Evolutionary conservation across 1,140 invertebrate species (phyloP).

Genomic region (Bombus huntii): DNA sequence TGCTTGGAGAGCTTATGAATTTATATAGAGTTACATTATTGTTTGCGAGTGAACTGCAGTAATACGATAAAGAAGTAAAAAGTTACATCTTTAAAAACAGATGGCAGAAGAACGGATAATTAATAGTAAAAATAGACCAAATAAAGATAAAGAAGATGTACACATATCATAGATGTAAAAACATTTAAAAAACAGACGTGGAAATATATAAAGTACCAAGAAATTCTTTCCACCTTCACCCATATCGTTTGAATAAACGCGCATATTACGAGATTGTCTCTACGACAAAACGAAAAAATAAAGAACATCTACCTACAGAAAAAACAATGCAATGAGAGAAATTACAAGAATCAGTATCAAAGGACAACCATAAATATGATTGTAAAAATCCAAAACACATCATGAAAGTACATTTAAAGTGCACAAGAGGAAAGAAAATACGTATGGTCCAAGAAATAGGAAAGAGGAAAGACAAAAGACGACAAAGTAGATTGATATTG

Average conservation of each 20-base stretch:
- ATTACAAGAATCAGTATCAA: neutral
- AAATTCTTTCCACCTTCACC: neutral
- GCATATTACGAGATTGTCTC: neutral
- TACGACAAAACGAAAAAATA: neutral
- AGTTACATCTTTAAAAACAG: neutral
- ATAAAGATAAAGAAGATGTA: neutral
- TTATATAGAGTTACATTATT: neutral
- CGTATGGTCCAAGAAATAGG: too few relatives aligned
- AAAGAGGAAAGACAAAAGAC: neutral
- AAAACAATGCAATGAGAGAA: neutral
- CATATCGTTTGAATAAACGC: neutral
- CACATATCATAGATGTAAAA: neutral
- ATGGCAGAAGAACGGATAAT: neutral
- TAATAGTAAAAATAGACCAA: neutral
- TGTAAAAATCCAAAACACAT: neutral
- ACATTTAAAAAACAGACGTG: neutral
- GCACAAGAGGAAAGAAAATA: too few relatives aligned
- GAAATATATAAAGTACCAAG: neutral
- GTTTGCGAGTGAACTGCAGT: neutral
- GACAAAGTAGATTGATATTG: constrained; percentile 29
- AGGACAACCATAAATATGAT: neutral
- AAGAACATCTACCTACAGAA: neutral
- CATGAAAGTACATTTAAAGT: too few relatives aligned
- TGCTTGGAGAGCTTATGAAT: neutral
- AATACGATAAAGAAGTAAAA: neutral